Base-by-base conservation (phyloP, 2,888 invertebrate genomes). In the Orthonevra nobilis region DNA sequence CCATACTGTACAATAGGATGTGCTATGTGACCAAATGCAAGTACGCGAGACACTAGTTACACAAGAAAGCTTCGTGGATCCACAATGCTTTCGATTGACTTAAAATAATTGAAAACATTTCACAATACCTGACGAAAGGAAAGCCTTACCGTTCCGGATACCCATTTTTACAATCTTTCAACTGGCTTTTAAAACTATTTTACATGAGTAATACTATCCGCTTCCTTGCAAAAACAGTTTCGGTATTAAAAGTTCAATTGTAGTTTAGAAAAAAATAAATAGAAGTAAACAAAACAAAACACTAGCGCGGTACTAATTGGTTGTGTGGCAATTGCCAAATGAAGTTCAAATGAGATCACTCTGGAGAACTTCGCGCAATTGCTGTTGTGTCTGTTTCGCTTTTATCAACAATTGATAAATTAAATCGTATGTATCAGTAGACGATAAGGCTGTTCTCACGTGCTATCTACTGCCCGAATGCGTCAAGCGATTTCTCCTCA, bases 331-430 rank as follows among this genome's bases (percentile, higher is more conserved):
- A 54, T 61, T 36, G 56, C 56, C 50, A 42, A 79, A 73, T 73
- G 68, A 61, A 68, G 34, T 56, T 60, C 23, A 46, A 66, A 77
- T 77, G 77, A 72, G 64, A 72, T 77, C 72, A 77, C 52, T 60
- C 26, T n/a, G 52, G 36, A 32, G 20, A 36, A 70, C 36, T 58
- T 60, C 10, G 7, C 32, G 26, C 28, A 15, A 36, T 15, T 12
- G 48, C 19, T n/a, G 15, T 6, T 32, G n/a, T 7, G 12, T 19
- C 30, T 26, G 28, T 36, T 46, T 68, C 40, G n/a, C 14, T 58
- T 54, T 74, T 70, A 77, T 77, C 75, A 44, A 38, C 52, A 26
- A 32, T 70, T 77, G 75, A 77, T 77, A 77, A 72, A 63, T 56
- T 38, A 40, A n/a, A 44, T 26, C 32, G 28, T 17, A 44, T n/a